Conservation (phyloP, 2,888 invertebrate genomes). For the Bhutanitis thaidina region DNA sequence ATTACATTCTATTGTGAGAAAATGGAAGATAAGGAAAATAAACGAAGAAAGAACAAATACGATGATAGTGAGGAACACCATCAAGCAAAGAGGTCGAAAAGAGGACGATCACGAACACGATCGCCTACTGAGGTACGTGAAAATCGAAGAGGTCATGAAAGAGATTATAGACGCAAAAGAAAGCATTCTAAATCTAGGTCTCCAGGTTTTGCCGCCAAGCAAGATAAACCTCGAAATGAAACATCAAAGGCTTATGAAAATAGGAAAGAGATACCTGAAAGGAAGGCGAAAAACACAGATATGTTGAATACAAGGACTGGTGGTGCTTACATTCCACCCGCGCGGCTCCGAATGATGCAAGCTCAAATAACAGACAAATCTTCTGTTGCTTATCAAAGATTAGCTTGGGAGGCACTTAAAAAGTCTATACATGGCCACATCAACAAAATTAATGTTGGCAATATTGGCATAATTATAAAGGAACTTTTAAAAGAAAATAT, state of each 20-base stretch:
- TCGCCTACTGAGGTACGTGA: constrained; percentile 40
- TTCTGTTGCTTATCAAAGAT: constrained; percentile 95
- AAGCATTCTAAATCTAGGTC: constrained; percentile 54
- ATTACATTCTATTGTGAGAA: constrained; percentile 13
- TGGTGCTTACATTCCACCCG: constrained; percentile 99
- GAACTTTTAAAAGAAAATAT: constrained; percentile 97
- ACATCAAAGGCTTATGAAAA: constrained; percentile 31
- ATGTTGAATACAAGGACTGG: constrained; percentile 91
- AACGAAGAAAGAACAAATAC: constrained; percentile 53
- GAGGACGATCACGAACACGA: constrained; percentile 48
- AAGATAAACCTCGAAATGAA: constrained; percentile 41
- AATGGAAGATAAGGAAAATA: constrained; percentile 55
- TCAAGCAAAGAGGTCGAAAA: constrained; percentile 50
- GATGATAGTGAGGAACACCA: constrained; percentile 47
- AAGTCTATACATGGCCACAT: constrained; percentile 99
- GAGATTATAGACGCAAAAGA: constrained; percentile 50
- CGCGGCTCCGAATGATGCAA: constrained; percentile 96
- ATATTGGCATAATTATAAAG: constrained; percentile 94
- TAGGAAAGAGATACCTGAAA: constrained; percentile 44
- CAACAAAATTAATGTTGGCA: constrained; percentile 98
- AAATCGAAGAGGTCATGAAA: constrained; percentile 33
- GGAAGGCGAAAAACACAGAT: constrained; percentile 76
- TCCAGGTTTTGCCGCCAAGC: constrained; percentile 38
- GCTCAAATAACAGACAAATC: constrained; percentile 96
- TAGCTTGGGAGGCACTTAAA: constrained; percentile 99